phyloP scores from a whole-genome alignment of 2,113 vertebrate genomes.

The Procavia capensis region DNA sequence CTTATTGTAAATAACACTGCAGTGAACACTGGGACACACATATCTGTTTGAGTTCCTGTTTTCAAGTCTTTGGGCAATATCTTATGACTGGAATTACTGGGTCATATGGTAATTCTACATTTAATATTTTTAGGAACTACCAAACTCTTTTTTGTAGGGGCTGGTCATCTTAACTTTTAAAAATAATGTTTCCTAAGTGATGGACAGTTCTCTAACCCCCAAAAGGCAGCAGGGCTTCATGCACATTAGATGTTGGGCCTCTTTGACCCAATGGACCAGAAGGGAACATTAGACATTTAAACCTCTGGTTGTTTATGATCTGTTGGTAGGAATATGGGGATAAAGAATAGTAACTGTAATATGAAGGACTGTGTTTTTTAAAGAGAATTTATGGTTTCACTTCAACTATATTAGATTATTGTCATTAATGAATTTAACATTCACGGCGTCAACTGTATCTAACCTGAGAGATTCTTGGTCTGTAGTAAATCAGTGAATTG shows the following conservation, averaged over 20 bases:
- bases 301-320: neutral
- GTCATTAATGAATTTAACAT: neutral
- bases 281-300: neutral
- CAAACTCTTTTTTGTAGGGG: neutral
- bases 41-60: neutral
- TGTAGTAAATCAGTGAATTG: rapidly evolving
- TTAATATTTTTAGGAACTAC: neutral
- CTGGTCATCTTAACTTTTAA: neutral
- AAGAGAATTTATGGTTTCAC: neutral
- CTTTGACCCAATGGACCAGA: neutral
- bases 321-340: neutral
- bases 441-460: neutral
- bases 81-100: neutral
- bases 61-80: neutral
- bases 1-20: neutral
- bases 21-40: neutral
- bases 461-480: neutral
- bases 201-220: neutral
- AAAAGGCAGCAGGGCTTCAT: neutral
- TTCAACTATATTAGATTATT: neutral
- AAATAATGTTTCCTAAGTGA: neutral
- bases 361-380: neutral
- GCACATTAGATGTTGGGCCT: neutral
- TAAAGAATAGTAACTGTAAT: neutral
- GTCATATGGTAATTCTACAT: neutral